Conservation (phyloP, 2,888 invertebrate genomes). For the Crepidodera aurea region DNA sequence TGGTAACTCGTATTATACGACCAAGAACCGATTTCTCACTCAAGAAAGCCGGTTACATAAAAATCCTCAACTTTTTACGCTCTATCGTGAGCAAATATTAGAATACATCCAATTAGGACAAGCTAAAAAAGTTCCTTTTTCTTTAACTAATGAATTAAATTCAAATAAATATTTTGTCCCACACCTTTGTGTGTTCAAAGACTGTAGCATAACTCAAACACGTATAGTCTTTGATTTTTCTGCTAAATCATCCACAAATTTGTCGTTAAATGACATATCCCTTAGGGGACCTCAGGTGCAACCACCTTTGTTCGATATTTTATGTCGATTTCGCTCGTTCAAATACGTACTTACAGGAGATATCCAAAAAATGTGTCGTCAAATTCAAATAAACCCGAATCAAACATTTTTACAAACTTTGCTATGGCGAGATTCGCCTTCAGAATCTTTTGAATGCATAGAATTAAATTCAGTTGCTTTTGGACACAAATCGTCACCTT, state of each 20-base stretch:
- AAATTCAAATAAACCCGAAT: constrained; percentile 8
- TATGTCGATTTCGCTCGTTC: constrained; percentile 20
- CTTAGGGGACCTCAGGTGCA: constrained; percentile 19
- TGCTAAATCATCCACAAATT: constrained; percentile 6
- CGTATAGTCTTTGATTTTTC: constrained; percentile 33
- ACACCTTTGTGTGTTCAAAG: constrained; percentile 30
- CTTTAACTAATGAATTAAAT: not conserved
- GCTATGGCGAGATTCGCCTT: not conserved
- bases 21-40: not conserved
- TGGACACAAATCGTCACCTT: not conserved
- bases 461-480: not conserved
- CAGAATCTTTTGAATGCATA: not conserved
- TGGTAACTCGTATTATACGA: too few species aligned
- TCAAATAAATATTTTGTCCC: constrained; percentile 19
- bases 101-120: not conserved
- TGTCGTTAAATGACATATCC: constrained; percentile 18
- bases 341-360: constrained; percentile 27
- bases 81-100: not conserved
- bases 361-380: constrained; percentile 24
- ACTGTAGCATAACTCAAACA: constrained; percentile 26
- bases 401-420: not conserved
- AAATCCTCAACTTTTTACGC: not conserved
- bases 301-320: constrained; percentile 24
- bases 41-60: not conserved
- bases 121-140: not conserved